These are phyloP conservation scores for Mobula birostris DNA, from an alignment of 2,113 vertebrate genomes.

Conservation along the genomic window DNA sequence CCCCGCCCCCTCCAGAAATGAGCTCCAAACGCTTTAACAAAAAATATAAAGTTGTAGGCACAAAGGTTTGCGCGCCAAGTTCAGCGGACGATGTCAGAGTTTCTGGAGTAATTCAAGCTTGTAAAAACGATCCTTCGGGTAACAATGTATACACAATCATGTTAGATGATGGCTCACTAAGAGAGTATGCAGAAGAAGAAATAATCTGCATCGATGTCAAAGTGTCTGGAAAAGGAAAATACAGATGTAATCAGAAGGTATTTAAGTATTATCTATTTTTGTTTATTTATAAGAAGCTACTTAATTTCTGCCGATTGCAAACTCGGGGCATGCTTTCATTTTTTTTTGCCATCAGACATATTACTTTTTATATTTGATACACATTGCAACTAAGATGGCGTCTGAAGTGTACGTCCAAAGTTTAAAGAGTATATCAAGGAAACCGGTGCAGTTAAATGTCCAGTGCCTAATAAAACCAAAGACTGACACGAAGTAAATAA, in stretches of 20 bases:
- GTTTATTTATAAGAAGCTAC: background rate
- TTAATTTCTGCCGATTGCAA: background rate
- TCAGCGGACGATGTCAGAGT: conserved; percentile 14
- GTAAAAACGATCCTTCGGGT: conserved; percentile 14
- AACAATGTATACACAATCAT: conserved; percentile 24
- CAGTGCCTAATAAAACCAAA: background rate
- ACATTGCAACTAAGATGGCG: conserved; percentile 32
- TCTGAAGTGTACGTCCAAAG: conserved; percentile 24
- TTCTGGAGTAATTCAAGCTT: conserved; percentile 13
- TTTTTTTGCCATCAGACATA: conserved; percentile 24
- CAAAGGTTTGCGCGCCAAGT: conserved; percentile 26
- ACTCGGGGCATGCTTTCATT: background rate
- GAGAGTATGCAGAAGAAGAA: conserved; percentile 29
- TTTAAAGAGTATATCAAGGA: conserved; percentile 23
- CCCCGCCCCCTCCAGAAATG: background rate
- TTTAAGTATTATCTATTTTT: background rate
- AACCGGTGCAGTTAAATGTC: conserved; percentile 10
- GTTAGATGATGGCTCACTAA: conserved; percentile 31
- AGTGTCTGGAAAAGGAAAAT: conserved; percentile 26
- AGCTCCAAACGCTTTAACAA: conserved; percentile 3
- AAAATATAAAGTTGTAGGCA: conserved; percentile 21
- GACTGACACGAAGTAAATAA: background rate
- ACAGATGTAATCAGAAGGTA: conserved; percentile 24
- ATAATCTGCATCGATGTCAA: conserved; percentile 33
- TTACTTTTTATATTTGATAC: conserved; percentile 18